Evolutionary conservation across 2,797 vertebrate species (phyloP), one percentile per base, ranked within the genome.

Genomic region (Cynopterus sphinx): DNA sequence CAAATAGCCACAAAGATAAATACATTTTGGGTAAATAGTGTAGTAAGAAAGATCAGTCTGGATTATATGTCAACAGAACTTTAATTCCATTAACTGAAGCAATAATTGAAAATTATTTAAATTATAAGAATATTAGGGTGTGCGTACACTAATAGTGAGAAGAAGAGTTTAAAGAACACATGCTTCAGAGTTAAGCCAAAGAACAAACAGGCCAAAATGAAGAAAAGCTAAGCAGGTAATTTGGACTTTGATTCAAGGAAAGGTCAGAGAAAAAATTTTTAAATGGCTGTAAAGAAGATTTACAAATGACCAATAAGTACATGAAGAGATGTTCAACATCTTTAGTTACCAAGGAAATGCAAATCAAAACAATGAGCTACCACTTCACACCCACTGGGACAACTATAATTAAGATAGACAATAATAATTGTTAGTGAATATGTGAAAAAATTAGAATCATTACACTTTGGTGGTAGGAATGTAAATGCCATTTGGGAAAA

Each of bases 71-170:
- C 74, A 96, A 71, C 3, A 83, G 74, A 92, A 55, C 22, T 96
- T 55, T 94, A 84, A 83, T 91, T 39, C 36, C 82, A 90, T 67
- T 91, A 94, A 93, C 67, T 79, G 57, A 85, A 59, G 36, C n/a
- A 83, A 21, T 81, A 41, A 88, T 39, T 78, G 13, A 96, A 92
- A 92, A 77, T 87, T 46, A 81, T 68, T 77, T 92, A 82, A 92
- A 67, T 84, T 79, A 74, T 51, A 92, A 83, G 33, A 88, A 67
- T 13, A 92, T 93, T 15, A 91, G 85, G 22, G 19, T 87, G 3
- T 67, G 3, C 41, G 13, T 57, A 19, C 9, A 81, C 8, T 89
- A 78, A 83, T 49, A 74, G 26, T 79, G 43, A 71, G n/a, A 75
- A 84, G 26, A 92, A 26, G 17, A 74, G 15, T 79, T 92, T 85